Base-by-base conservation (phyloP, 2,113 vertebrate genomes). In the Caloenas nicobarica region DNA sequence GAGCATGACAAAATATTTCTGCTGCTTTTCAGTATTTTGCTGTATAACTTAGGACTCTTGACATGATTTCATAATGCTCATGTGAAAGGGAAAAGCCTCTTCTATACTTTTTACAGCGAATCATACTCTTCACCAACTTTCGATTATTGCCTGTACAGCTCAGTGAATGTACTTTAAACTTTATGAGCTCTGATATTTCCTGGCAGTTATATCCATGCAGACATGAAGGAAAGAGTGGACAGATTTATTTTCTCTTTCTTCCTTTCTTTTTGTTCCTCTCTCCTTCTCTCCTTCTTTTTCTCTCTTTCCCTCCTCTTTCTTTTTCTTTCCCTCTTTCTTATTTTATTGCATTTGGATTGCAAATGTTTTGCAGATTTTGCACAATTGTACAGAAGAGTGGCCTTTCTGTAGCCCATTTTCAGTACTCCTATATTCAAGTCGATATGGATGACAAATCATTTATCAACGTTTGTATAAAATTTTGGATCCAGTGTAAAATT, bases 301-400 rank as follows among this genome's bases (percentile, higher is more conserved):
- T 54, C 61, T 68, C 81, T 86, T 86, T 93, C 73, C 58, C 26
- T n/a, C 11, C 6, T 46, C 21, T 40, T 8, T 2, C 88, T 93
- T 38, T 56, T 17, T n/a, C 16, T 64, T 23, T 62, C 77, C 71
- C 36, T 68, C 54, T 90, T 4, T 46, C 80, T 60, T 76, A 13
- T 53, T 58, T 91, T 95, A 86, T 13, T 93, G 95, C 36, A 34
- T 97, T 91, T 92, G 70, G 89, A 96, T 97, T 98, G 97, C 96
- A 97, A 96, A 94, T 86, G 95, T 98, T 98, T 98, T 98, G 97
- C 98, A 98, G 96, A 98, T 97, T 98, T 98, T 98, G 98, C 98
- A 98, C 98, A 98, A 97, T 86, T 98, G 97, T 97, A 98, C 96
- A 98, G 98, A 98, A 97, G 97, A 97, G 98, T 98, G 98, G 98